Evolutionary conservation across 2,888 invertebrate species (phyloP).

Genomic region (Dicyrtoma fusca): DNA sequence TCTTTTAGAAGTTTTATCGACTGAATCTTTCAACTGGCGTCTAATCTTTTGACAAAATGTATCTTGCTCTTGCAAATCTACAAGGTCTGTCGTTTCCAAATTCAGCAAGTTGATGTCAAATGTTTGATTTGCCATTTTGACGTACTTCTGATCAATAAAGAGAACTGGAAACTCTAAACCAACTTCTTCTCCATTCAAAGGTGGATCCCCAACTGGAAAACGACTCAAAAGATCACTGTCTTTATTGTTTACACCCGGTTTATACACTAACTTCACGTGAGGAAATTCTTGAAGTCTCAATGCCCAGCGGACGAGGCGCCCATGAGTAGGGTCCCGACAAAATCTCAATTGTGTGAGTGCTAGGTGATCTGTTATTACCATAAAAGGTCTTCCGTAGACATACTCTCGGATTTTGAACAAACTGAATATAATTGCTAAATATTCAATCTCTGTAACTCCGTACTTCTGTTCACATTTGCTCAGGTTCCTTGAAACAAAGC

Average conservation of each 20-base stretch:
- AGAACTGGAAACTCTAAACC: neutral
- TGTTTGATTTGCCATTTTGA: no score
- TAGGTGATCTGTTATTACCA: slow-evolving; percentile 59
- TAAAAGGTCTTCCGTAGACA: slow-evolving; percentile 58
- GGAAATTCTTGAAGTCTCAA: neutral
- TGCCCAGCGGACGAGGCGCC: neutral
- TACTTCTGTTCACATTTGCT: slow-evolving; percentile 58
- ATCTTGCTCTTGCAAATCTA: no score
- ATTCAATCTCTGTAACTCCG: slow-evolving; percentile 59
- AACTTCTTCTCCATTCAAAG: neutral
- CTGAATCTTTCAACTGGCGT: no score
- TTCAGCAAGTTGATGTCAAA: no score
- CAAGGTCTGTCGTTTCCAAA: no score
- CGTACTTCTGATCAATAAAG: no score
- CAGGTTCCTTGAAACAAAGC: slow-evolving; percentile 58
- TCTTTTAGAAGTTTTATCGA: no score
- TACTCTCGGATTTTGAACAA: slow-evolving; percentile 59
- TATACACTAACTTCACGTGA: neutral
- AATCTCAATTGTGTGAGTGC: slow-evolving; percentile 48
- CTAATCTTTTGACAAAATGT: no score
- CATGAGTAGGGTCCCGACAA: neutral
- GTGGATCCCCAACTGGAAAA: neutral
- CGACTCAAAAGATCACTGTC: slow-evolving; percentile 42
- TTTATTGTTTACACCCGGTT: slow-evolving; percentile 36
- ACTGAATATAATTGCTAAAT: slow-evolving; percentile 58